Evolutionary conservation across 2,113 vertebrate species (phyloP).

Genomic region (Casuarius casuarius): DNA sequence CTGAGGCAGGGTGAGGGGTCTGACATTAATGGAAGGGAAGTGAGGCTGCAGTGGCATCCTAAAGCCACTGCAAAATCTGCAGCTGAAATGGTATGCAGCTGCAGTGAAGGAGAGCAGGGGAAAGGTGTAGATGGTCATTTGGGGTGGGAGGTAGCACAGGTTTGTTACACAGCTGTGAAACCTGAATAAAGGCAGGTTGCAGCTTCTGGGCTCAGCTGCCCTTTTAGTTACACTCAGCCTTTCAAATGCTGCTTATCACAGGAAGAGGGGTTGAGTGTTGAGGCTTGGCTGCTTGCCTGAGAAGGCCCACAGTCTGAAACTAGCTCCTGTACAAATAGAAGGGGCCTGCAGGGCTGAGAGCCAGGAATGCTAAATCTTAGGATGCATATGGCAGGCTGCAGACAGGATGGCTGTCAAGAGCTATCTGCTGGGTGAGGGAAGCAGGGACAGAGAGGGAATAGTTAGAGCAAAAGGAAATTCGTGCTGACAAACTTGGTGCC

Average conservation of each 20-base stretch:
- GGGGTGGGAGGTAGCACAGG: not conserved
- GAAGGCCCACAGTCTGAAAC: not conserved
- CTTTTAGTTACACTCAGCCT: conserved; percentile 13
- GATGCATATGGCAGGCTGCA: not conserved
- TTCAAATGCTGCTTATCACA: conserved; percentile 21
- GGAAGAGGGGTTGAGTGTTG: not conserved
- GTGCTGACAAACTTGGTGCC: not conserved
- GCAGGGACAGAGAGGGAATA: not conserved
- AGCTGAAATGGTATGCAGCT: not conserved
- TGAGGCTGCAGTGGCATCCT: not conserved
- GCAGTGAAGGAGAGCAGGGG: not conserved
- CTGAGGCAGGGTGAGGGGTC: not conserved
- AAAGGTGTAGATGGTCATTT: not conserved
- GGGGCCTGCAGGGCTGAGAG: not conserved
- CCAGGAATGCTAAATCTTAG: conserved; percentile 42
- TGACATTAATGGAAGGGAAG: not conserved
- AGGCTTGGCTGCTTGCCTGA: conserved; percentile 58
- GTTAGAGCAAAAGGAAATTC: conserved; percentile 9
- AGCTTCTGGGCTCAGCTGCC: conserved; percentile 8
- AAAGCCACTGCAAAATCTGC: not conserved
- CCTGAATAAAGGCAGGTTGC: conserved; percentile 31
- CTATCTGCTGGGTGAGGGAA: not conserved
- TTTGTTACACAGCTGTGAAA: conserved; percentile 20
- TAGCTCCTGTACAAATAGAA: not conserved
- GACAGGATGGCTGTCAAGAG: not conserved